Conservation (phyloP, 2,113 vertebrate genomes). For the Cephalophus harveyi region DNA sequence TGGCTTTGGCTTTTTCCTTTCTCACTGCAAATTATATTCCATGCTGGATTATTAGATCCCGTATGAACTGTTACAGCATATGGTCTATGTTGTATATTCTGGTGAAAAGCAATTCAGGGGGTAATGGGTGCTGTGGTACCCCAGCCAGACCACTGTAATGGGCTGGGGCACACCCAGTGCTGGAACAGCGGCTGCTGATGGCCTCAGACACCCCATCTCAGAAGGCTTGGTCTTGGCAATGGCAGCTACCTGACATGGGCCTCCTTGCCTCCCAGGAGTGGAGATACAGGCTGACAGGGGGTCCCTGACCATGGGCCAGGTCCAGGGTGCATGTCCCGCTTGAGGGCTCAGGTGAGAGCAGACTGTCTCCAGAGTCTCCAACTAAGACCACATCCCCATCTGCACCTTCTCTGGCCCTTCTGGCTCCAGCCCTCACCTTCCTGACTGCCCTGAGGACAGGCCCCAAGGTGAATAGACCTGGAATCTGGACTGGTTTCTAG, state of each 20-base stretch:
- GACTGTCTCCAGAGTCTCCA: background rate
- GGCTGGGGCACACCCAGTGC: background rate
- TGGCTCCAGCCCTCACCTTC: accelerated
- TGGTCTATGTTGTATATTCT: too few relatives aligned
- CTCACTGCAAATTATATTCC: accelerated
- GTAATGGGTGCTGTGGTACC: too few relatives aligned
- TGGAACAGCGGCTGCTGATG: accelerated
- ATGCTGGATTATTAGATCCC: accelerated
- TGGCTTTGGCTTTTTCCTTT: background rate
- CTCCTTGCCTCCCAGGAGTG: background rate
- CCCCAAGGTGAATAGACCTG: background rate
- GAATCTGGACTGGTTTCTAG: background rate
- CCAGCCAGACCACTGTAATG: background rate
- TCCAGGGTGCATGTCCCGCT: accelerated
- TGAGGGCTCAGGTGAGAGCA: accelerated
- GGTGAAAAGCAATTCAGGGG: background rate
- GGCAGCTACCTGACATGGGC: too few relatives aligned
- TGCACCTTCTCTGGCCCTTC: accelerated
- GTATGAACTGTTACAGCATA: background rate
- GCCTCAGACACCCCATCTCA: background rate
- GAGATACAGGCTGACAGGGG: accelerated
- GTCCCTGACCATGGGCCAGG: accelerated
- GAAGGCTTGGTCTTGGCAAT: background rate
- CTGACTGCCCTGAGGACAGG: background rate
- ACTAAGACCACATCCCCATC: too few relatives aligned